Percentiles rank a stretch among this genome's conserved stretches.
Evolutionary conservation across 2,113 vertebrate species (phyloP).

Genomic region (Barbus barbus): DNA sequence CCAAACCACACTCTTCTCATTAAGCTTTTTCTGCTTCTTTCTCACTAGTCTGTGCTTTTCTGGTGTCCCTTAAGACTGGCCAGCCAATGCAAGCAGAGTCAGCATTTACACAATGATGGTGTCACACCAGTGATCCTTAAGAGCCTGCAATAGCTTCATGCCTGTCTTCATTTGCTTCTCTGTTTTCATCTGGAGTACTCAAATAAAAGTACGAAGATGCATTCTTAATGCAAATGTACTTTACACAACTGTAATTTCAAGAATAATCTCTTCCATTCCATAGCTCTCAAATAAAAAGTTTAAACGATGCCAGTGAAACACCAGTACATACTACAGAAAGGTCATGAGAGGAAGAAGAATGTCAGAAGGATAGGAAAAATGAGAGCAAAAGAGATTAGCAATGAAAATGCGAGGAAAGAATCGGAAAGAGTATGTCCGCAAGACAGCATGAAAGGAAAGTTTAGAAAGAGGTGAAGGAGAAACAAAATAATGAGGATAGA

Average conservation of each 20-base stretch:
- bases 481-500: constrained; percentile 44
- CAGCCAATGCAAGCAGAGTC: constrained; percentile 69
- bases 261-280: neutral
- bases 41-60: neutral
- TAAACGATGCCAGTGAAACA: neutral
- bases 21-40: neutral
- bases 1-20: neutral
- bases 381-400: constrained; percentile 2
- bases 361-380: constrained; percentile 17
- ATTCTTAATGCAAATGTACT: constrained; percentile 18
- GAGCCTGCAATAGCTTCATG: neutral
- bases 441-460: neutral
- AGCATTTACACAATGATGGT: constrained; percentile 66
- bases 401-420: neutral
- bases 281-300: neutral
- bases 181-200: constrained; percentile 1
- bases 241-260: neutral
- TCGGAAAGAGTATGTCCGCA: neutral
- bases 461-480: constrained; percentile 26
- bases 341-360: neutral
- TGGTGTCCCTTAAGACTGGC: constrained; percentile 59
- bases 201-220: neutral
- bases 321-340: constrained; percentile 28
- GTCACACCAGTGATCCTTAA: constrained; percentile 58
- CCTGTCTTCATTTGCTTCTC: neutral